Evolutionary conservation across 1,140 invertebrate genomes (phyloP).

Genomic region (Cotesia chilonis): DNA sequence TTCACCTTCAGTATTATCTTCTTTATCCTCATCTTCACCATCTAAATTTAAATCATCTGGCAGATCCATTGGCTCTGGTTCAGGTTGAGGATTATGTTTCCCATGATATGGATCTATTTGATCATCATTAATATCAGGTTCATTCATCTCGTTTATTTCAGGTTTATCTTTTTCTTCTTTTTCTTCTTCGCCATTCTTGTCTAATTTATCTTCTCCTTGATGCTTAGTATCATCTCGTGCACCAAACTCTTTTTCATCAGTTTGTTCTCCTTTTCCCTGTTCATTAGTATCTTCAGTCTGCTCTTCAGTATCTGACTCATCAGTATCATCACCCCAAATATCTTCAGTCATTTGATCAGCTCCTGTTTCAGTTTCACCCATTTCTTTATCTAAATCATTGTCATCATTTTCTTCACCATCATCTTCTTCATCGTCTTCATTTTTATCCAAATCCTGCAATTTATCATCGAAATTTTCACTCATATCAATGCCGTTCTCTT

Average conservation of each 20-base stretch:
- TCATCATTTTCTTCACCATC: slow-evolving; percentile 72
- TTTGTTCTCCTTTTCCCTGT: slow-evolving; percentile 70
- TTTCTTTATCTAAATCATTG: slow-evolving; percentile 89
- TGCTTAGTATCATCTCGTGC: slow-evolving; percentile 74
- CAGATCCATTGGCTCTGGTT: slow-evolving; percentile 85
- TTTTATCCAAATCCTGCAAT: slow-evolving; percentile 81
- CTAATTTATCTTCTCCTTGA: slow-evolving; percentile 64
- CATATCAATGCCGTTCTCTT: slow-evolving; percentile 95
- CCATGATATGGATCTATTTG: slow-evolving; percentile 88
- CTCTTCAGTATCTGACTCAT: slow-evolving; percentile 74
- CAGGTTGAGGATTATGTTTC: slow-evolving; percentile 76
- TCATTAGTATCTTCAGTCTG: slow-evolving; percentile 70
- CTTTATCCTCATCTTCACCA: slow-evolving; percentile 71
- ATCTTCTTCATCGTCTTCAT: slow-evolving; percentile 73
- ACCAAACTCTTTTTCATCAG: slow-evolving; percentile 69
- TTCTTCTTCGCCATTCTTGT: slow-evolving; percentile 57
- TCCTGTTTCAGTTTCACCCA: slow-evolving; percentile 90
- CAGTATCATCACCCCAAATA: slow-evolving; percentile 89
- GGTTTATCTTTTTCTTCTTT: slow-evolving; percentile 71
- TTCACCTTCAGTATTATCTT: slow-evolving; percentile 68
- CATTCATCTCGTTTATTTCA: slow-evolving; percentile 81
- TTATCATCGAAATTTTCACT: slow-evolving; percentile 90
- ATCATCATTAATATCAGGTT: slow-evolving; percentile 81
- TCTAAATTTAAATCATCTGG: slow-evolving; percentile 88
- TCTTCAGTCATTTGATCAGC: slow-evolving; percentile 83